Conservation (phyloP, 2,113 vertebrate genomes). For the Solea solea region DNA sequence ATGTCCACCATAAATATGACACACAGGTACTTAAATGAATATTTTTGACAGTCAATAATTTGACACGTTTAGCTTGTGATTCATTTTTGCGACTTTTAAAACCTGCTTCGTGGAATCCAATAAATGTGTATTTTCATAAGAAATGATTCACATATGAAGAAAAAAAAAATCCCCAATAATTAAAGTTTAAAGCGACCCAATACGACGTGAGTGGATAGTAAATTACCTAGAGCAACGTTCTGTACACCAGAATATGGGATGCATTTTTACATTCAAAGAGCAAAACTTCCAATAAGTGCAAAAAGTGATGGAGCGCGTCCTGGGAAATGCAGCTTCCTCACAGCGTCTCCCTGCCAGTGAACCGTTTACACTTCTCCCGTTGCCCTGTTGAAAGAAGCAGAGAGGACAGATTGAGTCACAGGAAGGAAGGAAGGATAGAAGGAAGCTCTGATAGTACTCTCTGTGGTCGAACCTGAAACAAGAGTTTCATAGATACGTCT, state of each 20-base stretch:
- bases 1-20: too few relatives aligned
- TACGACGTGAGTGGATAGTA: not conserved
- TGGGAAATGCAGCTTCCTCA: conserved; percentile 38
- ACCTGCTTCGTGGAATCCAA: not conserved
- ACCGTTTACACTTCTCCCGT: conserved; percentile 54
- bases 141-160: not conserved
- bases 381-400: conserved; percentile 68
- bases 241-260: conserved; percentile 15
- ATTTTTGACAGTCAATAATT: too few relatives aligned
- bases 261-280: conserved; percentile 5
- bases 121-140: not conserved
- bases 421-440: not conserved
- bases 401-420: conserved; percentile 30
- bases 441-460: not conserved
- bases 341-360: conserved; percentile 52
- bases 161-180: not conserved
- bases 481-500: too few relatives aligned
- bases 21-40: too few relatives aligned
- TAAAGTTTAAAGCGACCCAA: too few relatives aligned
- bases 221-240: not conserved
- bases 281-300: conserved; percentile 42
- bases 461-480: too few relatives aligned
- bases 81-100: not conserved
- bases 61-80: too few relatives aligned
- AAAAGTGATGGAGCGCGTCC: conserved; percentile 4